Conservation (phyloP, 2,888 invertebrate genomes). For the Chrysolina haemoptera region DNA sequence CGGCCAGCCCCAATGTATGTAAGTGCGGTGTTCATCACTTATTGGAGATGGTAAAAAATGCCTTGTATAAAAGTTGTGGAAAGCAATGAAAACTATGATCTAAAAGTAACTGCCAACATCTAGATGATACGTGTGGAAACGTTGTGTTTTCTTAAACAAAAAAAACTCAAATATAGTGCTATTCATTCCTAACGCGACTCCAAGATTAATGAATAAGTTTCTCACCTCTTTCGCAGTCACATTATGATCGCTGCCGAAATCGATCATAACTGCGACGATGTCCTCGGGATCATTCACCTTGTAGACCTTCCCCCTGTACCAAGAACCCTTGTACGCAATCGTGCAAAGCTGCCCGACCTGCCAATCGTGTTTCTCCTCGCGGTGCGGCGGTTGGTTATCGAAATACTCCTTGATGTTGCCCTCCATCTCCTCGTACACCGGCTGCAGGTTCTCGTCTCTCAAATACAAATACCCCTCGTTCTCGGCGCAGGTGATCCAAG, state of each 20-base stretch:
- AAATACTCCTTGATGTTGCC: slow-evolving; percentile 57
- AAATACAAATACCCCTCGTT: slow-evolving; percentile 69
- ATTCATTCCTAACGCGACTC: no score
- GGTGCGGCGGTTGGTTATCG: slow-evolving; percentile 48
- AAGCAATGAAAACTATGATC: no score
- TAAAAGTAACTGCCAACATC: no score
- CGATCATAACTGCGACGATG: slow-evolving; percentile 80
- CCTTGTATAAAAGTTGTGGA: no score
- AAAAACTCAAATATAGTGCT: no score
- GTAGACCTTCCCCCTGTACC: slow-evolving; percentile 80
- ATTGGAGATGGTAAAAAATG: no score
- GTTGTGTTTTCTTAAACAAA: no score
- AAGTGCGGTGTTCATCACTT: no score
- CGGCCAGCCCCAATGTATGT: no score
- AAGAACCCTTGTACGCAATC: slow-evolving; percentile 78
- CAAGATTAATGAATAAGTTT: slow-evolving; percentile 7
- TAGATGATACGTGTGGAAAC: no score
- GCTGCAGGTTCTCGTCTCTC: slow-evolving; percentile 60
- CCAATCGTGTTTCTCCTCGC: slow-evolving; percentile 68
- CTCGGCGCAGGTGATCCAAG: slow-evolving; percentile 77
- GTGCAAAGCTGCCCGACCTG: slow-evolving; percentile 78
- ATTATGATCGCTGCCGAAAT: slow-evolving; percentile 86
- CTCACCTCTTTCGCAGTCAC: slow-evolving; percentile 70
- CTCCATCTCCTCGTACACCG: slow-evolving; percentile 59
- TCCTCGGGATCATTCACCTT: slow-evolving; percentile 58